phyloP scores from a whole-genome alignment of 2,113 vertebrate species.

The Oncorhynchus tshawytscha region DNA sequence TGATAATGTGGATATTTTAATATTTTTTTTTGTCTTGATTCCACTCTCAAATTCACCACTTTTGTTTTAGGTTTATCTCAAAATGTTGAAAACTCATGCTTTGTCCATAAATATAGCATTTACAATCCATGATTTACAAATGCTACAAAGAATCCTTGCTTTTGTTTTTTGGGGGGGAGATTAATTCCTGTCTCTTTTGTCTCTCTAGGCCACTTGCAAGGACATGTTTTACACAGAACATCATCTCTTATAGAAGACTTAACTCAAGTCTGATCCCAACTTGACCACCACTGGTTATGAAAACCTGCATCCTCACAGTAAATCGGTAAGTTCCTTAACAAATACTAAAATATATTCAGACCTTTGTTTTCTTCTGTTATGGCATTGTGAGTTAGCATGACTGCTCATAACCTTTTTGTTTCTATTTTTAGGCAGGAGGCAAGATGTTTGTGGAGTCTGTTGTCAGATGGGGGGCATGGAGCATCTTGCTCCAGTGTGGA shows the following conservation, averaged over 20 bases:
- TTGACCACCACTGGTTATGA: conserved; percentile 71
- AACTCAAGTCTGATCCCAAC: conserved; percentile 45
- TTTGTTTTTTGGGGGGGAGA: not conserved
- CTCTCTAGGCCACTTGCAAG: conserved; percentile 38
- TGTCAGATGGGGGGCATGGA: conserved; percentile 62
- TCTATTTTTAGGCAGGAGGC: conserved; percentile 59
- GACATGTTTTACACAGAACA: conserved; percentile 23
- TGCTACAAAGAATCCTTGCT: not conserved
- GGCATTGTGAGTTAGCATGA: not conserved
- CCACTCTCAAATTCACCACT: not conserved
- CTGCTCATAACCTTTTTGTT: conserved; percentile 8
- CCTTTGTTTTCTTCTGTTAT: not conserved
- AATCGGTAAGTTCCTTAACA: conserved; percentile 51
- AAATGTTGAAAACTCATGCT: not conserved
- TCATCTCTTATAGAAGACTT: conserved; percentile 33
- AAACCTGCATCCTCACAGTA: conserved; percentile 59
- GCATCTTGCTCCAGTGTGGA: conserved; percentile 65
- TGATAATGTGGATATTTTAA: not conserved
- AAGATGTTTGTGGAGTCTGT: conserved; percentile 75
- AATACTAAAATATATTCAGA: not conserved
- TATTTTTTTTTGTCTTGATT: not conserved
- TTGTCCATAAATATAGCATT: not conserved
- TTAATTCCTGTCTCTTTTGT: conserved; percentile 17
- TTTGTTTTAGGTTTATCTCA: not conserved
- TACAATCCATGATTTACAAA: not conserved